Conservation (phyloP, 2,113 vertebrate genomes). For the Notarius lentiginosus region DNA sequence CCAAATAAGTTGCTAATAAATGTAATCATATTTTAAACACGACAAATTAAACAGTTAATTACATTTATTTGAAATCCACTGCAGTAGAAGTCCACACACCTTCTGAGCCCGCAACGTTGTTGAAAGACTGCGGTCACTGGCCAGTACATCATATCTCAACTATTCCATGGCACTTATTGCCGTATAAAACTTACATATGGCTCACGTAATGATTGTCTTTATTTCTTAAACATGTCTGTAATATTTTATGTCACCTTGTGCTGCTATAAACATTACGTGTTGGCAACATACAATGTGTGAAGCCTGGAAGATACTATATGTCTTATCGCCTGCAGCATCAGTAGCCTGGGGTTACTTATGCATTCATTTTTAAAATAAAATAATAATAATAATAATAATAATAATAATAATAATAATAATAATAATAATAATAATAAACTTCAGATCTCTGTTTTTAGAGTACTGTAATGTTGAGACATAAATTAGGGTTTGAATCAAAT, state of each 20-base stretch:
- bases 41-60: conserved; percentile 27
- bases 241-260: conserved; percentile 46
- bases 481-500: not conserved
- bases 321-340: not conserved
- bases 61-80: conserved; percentile 21
- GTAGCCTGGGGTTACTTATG: not conserved
- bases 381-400: not conserved
- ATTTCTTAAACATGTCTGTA: conserved; percentile 49
- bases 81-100: conserved; percentile 5
- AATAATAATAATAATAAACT: not conserved
- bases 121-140: conserved; percentile 42
- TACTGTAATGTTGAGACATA: not conserved
- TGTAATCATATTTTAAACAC: not conserved
- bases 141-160: conserved; percentile 53
- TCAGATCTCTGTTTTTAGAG: not conserved
- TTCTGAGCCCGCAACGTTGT: conserved; percentile 12
- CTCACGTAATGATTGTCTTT: conserved; percentile 51
- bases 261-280: conserved; percentile 32
- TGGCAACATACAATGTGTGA: not conserved
- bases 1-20: not conserved
- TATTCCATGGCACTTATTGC: conserved; percentile 53
- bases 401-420: not conserved
- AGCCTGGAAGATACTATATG: not conserved
- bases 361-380: not conserved
- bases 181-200: conserved; percentile 53